These are phyloP conservation scores for Neocloeon triangulifer DNA, from an alignment of 1,140 invertebrate genomes.

Conservation along the genomic window DNA sequence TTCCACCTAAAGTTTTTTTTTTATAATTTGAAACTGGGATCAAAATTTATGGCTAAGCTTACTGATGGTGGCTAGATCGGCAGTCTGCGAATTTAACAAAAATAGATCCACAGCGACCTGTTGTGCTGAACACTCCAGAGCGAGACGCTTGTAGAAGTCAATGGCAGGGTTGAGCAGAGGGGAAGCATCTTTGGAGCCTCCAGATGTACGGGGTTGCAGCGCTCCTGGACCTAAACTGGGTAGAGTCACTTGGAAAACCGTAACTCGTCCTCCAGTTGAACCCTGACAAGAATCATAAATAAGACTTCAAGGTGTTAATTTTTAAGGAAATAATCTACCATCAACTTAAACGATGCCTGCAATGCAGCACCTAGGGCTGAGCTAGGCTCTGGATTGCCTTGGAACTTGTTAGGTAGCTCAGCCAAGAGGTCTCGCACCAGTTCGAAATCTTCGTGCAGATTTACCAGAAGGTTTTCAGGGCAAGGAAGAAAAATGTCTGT, in stretches of 20 bases:
- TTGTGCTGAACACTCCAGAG: slow-evolving; percentile 86
- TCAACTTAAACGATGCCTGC: slow-evolving; percentile 77
- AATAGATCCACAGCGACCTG: slow-evolving; percentile 95
- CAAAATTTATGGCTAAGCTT: slow-evolving; percentile 16
- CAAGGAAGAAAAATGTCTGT: slow-evolving; percentile 64
- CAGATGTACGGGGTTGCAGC: slow-evolving; percentile 63
- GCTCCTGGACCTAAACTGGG: slow-evolving; percentile 80
- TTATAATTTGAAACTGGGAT: background rate
- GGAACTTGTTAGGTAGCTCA: slow-evolving; percentile 58
- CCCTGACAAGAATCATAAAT: slow-evolving; percentile 27
- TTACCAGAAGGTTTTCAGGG: slow-evolving; percentile 82
- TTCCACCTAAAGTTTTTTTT: slow-evolving; percentile 36
- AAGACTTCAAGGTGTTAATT: slow-evolving; percentile 2
- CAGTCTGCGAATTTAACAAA: slow-evolving; percentile 77
- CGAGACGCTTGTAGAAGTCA: slow-evolving; percentile 95
- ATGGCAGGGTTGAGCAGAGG: slow-evolving; percentile 74
- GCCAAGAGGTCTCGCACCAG: slow-evolving; percentile 57
- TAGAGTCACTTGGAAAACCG: slow-evolving; percentile 78
- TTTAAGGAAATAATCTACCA: slow-evolving; percentile 31
- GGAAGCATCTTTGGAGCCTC: slow-evolving; percentile 44
- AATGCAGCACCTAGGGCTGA: slow-evolving; percentile 80
- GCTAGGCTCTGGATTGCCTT: slow-evolving; percentile 45
- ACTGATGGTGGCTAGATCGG: slow-evolving; percentile 85
- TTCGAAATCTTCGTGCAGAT: slow-evolving; percentile 63
- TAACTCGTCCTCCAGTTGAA: slow-evolving; percentile 82